phyloP scores from a whole-genome alignment of 2,888 invertebrate species.

The Thera britannica region DNA sequence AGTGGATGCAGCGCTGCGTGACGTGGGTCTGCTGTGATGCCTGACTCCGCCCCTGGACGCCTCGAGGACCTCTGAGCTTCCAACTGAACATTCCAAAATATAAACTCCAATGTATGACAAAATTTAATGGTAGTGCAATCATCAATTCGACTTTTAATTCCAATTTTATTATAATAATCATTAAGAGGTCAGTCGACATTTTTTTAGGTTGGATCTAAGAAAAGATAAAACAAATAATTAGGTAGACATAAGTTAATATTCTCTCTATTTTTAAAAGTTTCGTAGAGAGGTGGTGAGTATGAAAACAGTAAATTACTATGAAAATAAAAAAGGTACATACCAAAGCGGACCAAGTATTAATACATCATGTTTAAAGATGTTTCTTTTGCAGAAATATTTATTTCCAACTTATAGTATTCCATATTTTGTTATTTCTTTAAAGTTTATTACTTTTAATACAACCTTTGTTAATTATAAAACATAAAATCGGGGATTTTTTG shows the following conservation, averaged over 20 bases:
- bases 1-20: constrained; percentile 96
- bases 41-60: constrained; percentile 19
- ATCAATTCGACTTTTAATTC: constrained; percentile 13
- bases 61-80: constrained; percentile 28
- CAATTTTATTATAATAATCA: constrained; percentile 4
- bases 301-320: not conserved
- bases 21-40: constrained; percentile 94
- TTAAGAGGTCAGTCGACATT: not conserved
- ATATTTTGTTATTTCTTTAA: constrained; percentile 22
- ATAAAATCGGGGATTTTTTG: not conserved
- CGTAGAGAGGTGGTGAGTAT: not conserved
- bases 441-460: constrained; percentile 18
- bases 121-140: constrained; percentile 17
- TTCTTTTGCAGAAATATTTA: not conserved
- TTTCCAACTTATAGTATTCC: not conserved
- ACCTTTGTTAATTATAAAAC: constrained; percentile 1
- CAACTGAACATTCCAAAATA: constrained; percentile 24
- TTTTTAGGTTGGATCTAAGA: constrained; percentile 1
- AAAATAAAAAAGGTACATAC: constrained; percentile 13
- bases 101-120: constrained; percentile 16
- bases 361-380: not conserved
- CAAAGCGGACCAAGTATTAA: constrained; percentile 34
- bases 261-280: not conserved
- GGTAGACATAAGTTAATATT: not conserved
- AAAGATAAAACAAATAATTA: not conserved